These are phyloP conservation scores for Chironomus striatipennis DNA, from an alignment of 1,140 invertebrate genomes.

Conservation along the genomic window DNA sequence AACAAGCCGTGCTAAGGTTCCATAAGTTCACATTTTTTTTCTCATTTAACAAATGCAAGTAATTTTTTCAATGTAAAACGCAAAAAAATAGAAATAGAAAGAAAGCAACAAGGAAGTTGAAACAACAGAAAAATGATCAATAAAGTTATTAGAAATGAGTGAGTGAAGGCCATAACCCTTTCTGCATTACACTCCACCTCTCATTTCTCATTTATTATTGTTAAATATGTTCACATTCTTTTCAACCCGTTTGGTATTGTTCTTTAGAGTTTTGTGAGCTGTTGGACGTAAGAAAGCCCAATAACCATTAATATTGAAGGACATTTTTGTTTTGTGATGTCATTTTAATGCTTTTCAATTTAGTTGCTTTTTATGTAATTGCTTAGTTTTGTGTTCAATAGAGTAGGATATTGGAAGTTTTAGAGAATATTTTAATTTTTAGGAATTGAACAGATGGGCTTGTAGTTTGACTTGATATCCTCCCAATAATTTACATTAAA, in stretches of 20 bases:
- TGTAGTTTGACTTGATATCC: too few species aligned
- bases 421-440: too few species aligned
- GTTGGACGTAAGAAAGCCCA: not conserved
- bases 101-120: constrained; percentile 14
- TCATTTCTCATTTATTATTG: not conserved
- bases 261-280: not conserved
- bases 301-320: constrained; percentile 3
- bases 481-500: too few species aligned
- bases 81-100: too few species aligned
- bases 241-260: not conserved
- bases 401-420: too few species aligned
- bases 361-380: too few species aligned
- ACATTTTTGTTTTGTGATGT: not conserved
- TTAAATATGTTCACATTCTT: not conserved
- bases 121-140: not conserved
- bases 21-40: not conserved
- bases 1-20: constrained; percentile 5
- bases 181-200: not conserved
- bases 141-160: constrained; percentile 9
- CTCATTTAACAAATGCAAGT: not conserved
- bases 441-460: too few species aligned
- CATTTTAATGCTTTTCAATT: not conserved
- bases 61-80: not conserved
- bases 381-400: too few species aligned
- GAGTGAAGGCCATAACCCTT: constrained; percentile 15